Percentiles rank a stretch among this genome's conserved stretches.
phyloP scores from a whole-genome alignment of 1,140 invertebrate genomes.

The Musca domestica region DNA sequence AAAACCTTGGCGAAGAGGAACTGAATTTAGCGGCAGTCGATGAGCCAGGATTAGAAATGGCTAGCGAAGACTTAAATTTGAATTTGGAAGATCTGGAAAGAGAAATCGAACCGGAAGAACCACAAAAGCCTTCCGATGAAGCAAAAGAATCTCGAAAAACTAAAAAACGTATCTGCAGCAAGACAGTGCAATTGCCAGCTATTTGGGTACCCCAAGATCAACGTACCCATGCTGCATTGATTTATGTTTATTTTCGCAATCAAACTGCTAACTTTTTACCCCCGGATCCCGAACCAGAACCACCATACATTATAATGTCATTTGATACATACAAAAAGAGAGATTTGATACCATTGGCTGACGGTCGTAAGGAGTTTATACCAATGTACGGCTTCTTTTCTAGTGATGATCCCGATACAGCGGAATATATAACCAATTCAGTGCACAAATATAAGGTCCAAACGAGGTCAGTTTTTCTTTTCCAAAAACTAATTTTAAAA shows the following conservation, averaged over 20 bases:
- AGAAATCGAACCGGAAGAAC: background rate
- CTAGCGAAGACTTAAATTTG: slow-evolving; percentile 33
- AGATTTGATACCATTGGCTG: slow-evolving; percentile 57
- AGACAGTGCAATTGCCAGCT: slow-evolving; percentile 53
- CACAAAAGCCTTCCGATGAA: background rate
- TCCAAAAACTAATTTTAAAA: background rate
- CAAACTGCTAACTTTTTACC: slow-evolving; percentile 56
- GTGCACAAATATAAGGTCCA: slow-evolving; percentile 54
- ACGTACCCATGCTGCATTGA: slow-evolving; percentile 58
- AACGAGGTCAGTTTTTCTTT: background rate
- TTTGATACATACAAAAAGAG: slow-evolving; percentile 64
- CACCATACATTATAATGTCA: slow-evolving; percentile 60
- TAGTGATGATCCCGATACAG: slow-evolving; percentile 55
- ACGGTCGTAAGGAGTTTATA: slow-evolving; percentile 53
- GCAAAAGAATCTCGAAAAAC: background rate
- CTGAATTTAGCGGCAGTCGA: background rate
- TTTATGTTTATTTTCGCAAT: slow-evolving; percentile 61
- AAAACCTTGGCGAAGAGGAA: slow-evolving; percentile 11
- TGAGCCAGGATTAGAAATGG: slow-evolving; percentile 25
- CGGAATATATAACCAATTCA: slow-evolving; percentile 57
- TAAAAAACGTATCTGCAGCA: slow-evolving; percentile 1
- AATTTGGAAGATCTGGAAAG: slow-evolving; percentile 24
- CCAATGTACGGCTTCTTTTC: slow-evolving; percentile 63
- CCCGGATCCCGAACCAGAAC: slow-evolving; percentile 56
- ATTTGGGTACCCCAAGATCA: slow-evolving; percentile 61